These are phyloP conservation scores for Aptenodytes patagonicus DNA, from an alignment of 2,113 vertebrate species.

Conservation along the genomic window DNA sequence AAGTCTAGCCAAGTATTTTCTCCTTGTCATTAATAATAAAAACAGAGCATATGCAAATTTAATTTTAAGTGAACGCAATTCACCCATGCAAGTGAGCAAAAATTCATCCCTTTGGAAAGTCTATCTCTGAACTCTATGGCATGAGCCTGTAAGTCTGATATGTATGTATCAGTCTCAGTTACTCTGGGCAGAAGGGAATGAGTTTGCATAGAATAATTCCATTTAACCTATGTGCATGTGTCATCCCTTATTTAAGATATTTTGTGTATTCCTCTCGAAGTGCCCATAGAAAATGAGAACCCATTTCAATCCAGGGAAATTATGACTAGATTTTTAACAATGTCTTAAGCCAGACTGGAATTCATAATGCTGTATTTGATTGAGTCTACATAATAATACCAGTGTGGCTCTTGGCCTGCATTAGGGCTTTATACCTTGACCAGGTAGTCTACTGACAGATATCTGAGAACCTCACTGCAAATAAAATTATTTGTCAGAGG, in stretches of 20 bases:
- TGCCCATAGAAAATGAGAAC: background rate
- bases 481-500: background rate
- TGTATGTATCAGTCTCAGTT: background rate
- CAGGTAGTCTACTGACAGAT: background rate
- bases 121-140: background rate
- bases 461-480: background rate
- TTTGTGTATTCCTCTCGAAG: background rate
- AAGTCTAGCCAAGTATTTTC: background rate
- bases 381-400: background rate
- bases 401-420: background rate
- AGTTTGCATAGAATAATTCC: background rate
- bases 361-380: background rate
- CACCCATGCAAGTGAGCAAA: background rate
- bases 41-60: background rate
- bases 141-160: background rate
- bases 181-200: background rate
- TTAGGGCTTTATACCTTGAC: background rate
- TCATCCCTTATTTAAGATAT: background rate
- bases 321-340: background rate
- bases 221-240: background rate
- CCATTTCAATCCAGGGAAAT: background rate
- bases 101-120: background rate
- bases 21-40: background rate
- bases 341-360: background rate
- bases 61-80: background rate